Base-by-base conservation (phyloP, 2,113 vertebrate species). In the Bos taurus region DNA sequence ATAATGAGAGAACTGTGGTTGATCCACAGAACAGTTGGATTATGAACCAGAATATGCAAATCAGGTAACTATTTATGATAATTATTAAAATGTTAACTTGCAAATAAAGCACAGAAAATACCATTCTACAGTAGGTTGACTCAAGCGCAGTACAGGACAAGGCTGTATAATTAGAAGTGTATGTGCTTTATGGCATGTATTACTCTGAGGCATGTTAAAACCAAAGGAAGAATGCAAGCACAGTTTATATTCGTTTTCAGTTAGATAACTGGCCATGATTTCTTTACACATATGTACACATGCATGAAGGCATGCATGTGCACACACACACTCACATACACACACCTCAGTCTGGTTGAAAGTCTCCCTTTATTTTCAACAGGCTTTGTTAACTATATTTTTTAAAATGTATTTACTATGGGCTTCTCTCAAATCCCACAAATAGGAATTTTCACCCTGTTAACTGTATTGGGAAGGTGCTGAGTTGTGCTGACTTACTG, bases 21-120 rank as follows among this genome's bases (percentile, higher is more conserved):
- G 97, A 97, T 97, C 93, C 92, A 71, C 83, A 93, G 59, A 97
- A 97, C 97, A 97, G 94, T 88, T 97, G 96, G 93, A 97, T 98
- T 97, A 98, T 96, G 59, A 97, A 97, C 92, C 88, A 95, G 59
- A 96, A 96, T 91, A 96, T 98, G 96, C 90, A 97, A 97, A 96
- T 97, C 83, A 95, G 83, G 78, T 91, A 92, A 98, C 96, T 97
- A 92, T 97, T 96, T 98, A 98, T 98, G 97, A 96, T 98, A 97
- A 98, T 97, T 98, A 97, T 96, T 97, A 97, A 98, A 98, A 98
- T 97, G 94, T 97, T 97, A 98, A 97, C 90, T 97, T 98, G 97
- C 92, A 98, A 95, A 97, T 97, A 97, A 97, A 97, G 93, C 80
- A 85, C 56, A 95, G 80, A 89, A 96, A 97, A 48, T 93, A 82